These are phyloP conservation scores for Atherinosoma microstoma DNA, from an alignment of 2,797 vertebrate species.

Conservation along the genomic window DNA sequence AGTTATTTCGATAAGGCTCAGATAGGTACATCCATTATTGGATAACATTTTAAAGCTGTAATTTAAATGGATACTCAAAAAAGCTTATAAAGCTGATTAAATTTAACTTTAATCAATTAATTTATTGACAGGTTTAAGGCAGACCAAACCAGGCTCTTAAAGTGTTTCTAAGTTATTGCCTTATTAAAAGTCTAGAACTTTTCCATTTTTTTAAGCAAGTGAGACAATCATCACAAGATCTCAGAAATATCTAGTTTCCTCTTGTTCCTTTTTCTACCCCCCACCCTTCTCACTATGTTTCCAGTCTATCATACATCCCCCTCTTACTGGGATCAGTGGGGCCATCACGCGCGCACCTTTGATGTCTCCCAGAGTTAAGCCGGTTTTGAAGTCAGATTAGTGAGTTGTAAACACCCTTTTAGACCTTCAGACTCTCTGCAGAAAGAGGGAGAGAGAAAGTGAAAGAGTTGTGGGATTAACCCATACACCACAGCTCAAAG, in stretches of 20 bases:
- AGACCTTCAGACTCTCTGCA: constrained; percentile 78
- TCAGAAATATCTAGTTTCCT: constrained; percentile 71
- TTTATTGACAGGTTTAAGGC: constrained; percentile 22
- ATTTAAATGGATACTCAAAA: constrained; percentile 16
- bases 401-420: constrained; percentile 83
- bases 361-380: constrained; percentile 85
- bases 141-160: constrained; percentile 19
- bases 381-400: constrained; percentile 85
- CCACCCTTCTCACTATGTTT: constrained; percentile 70
- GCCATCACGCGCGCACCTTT: constrained; percentile 84
- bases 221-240: constrained; percentile 80
- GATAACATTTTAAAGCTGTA: constrained; percentile 12
- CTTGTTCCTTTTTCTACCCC: constrained; percentile 47
- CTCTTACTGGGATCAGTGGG: constrained; percentile 83
- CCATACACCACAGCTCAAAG: constrained; percentile 70
- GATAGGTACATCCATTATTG: constrained; percentile 40
- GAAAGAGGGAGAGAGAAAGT: constrained; percentile 71
- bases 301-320: constrained; percentile 84
- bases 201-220: constrained; percentile 53
- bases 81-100: constrained; percentile 3
- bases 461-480: constrained; percentile 75
- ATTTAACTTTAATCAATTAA: constrained; percentile 28
- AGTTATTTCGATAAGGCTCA: constrained; percentile 40
- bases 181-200: constrained; percentile 56
- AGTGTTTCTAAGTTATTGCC: constrained; percentile 40